Percentiles rank a stretch among this genome's conserved stretches.
phyloP scores from a whole-genome alignment of 2,113 vertebrate species.

The Callipepla squamata region DNA sequence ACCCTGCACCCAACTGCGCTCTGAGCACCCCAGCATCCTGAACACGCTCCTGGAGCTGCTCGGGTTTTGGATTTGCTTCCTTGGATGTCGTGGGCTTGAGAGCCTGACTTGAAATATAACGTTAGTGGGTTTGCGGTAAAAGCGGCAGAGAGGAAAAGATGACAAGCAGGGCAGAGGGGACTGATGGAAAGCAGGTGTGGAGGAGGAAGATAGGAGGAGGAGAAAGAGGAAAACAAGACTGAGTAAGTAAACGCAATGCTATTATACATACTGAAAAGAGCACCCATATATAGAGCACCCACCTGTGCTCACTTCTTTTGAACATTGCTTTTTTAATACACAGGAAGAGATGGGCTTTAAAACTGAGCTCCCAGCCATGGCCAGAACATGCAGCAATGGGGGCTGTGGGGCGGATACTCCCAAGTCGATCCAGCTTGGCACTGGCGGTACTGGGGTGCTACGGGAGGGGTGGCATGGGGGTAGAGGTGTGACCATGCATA shows the following conservation, averaged over 20 bases:
- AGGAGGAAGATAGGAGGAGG: constrained; percentile 65
- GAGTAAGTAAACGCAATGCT: constrained; percentile 49
- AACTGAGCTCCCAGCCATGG: not conserved
- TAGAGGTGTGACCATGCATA: not conserved
- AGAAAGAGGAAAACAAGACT: constrained; percentile 57
- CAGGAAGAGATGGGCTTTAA: not conserved
- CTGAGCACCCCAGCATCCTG: constrained; percentile 4
- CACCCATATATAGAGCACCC: constrained; percentile 67
- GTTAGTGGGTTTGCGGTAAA: constrained; percentile 66
- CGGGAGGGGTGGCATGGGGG: not conserved
- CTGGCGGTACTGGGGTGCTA: not conserved
- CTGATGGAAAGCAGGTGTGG: constrained; percentile 68
- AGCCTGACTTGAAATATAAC: constrained; percentile 66
- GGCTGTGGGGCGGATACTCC: not conserved
- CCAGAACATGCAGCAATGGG: not conserved
- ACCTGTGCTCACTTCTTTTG: constrained; percentile 42
- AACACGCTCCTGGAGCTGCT: not conserved
- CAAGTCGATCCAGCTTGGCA: rapidly evolving
- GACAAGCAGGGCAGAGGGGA: constrained; percentile 67
- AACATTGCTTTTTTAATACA: not conserved
- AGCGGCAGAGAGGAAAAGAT: constrained; percentile 58
- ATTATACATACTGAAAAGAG: constrained; percentile 54
- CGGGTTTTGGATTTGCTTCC: not conserved
- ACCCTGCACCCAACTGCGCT: rapidly evolving
- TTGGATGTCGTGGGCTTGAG: constrained; percentile 46